Base-by-base conservation (phyloP, 2,797 vertebrate species). In the Pempheris klunzingeri region DNA sequence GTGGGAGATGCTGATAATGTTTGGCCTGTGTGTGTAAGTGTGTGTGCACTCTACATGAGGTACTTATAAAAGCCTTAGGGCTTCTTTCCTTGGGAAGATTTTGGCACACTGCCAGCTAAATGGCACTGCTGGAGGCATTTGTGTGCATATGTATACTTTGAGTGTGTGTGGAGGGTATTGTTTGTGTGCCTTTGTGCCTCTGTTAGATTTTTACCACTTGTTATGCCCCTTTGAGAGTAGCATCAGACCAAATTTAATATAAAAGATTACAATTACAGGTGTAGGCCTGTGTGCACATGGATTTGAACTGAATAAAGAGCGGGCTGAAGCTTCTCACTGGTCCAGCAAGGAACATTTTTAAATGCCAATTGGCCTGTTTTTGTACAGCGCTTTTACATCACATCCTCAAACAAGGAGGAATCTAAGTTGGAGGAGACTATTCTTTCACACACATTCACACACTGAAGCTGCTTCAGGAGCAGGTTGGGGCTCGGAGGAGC, bases 1-100 rank as follows among this genome's bases (percentile, higher is more conserved):
- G 64, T 83, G 83, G 76, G 58, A 85, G 80, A 84, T 76, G 82
- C 81, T 90, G 80, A 88, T 87, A 85, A 63, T 90, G 17, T 82
- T 78, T 78, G 67, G 47, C n/a, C 38, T 63, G 28, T 71, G 76
- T 78, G 59, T 39, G 22, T 53, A 62, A 32, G 20, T 57, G 60
- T 57, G 68, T 54, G 34, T 57, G 49, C 13, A 26, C 39, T 54
- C 63, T 65, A 74, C 63, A 71, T 84, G 41, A 75, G 78, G 74
- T 61, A 70, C 53, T n/a, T 67, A 52, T 59, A 62, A 52, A 74
- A 71, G 55, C 43, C 49, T 3, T 1, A 32, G n/a, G 71, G 55
- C 46, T 71, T 57, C 50, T 70, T 70, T 71, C 41, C 54, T 13
- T 54, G 49, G 39, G 49, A 54, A 26, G 68, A 55, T 52, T 67